Percentiles rank a stretch among this genome's conserved stretches.
phyloP scores from a whole-genome alignment of 2,113 vertebrate genomes.

The Cololabis saira region DNA sequence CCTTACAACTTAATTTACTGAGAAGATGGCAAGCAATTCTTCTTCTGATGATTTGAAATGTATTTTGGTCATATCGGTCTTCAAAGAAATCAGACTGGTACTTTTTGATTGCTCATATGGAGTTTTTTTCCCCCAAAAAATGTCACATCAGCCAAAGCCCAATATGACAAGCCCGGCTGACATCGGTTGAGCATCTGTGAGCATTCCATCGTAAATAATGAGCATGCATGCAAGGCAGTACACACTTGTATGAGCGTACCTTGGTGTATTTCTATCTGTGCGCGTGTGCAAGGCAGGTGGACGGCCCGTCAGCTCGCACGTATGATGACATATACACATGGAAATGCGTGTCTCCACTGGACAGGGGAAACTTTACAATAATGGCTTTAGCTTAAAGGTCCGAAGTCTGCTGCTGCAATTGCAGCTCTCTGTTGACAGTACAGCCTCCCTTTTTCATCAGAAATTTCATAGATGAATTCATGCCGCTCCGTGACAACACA shows the following conservation, averaged over 20 bases:
- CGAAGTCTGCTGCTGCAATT: slow-evolving; percentile 51
- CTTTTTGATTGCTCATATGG: slow-evolving; percentile 20
- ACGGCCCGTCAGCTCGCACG: not conserved
- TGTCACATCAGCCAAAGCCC: slow-evolving; percentile 46
- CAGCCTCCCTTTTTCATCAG: slow-evolving; percentile 53
- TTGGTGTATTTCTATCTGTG: not conserved
- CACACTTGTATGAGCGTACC: not conserved
- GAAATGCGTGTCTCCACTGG: slow-evolving; percentile 19
- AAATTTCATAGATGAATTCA: slow-evolving; percentile 72
- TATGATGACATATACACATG: slow-evolving; percentile 9
- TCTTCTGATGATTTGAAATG: too few relatives aligned
- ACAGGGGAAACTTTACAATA: slow-evolving; percentile 14
- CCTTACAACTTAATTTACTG: too few relatives aligned
- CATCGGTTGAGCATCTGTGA: slow-evolving; percentile 53
- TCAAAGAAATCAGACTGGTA: slow-evolving; percentile 22
- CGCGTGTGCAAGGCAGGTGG: too few relatives aligned
- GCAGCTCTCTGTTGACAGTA: slow-evolving; percentile 67
- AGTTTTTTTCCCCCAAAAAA: slow-evolving; percentile 34
- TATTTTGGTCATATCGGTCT: slow-evolving; percentile 1
- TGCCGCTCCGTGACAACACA: slow-evolving; percentile 76
- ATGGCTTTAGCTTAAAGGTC: slow-evolving; percentile 35
- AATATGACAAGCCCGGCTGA: slow-evolving; percentile 54
- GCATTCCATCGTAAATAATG: slow-evolving; percentile 38
- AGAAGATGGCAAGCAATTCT: too few relatives aligned
- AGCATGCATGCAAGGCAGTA: not conserved